These are phyloP conservation scores for Panthera uncia DNA, from an alignment of 2,113 vertebrate species.

Conservation along the genomic window DNA sequence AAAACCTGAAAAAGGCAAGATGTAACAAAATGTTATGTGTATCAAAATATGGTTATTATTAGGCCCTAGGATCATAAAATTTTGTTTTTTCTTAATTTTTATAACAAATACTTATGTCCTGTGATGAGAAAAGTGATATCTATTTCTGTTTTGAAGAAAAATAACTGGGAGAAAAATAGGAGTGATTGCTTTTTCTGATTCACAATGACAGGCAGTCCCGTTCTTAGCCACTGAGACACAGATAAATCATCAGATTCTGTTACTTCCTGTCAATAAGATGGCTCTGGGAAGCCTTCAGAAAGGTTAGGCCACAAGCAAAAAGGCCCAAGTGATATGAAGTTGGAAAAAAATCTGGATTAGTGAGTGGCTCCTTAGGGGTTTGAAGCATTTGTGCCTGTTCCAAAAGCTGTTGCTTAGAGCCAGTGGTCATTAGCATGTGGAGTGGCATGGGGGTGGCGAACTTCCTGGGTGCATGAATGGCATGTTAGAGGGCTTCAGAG, in stretches of 20 bases:
- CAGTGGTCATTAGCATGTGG: neutral
- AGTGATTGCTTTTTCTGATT: neutral
- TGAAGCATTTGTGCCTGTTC: neutral
- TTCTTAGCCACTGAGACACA: neutral
- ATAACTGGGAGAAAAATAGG: neutral
- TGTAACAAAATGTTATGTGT: neutral
- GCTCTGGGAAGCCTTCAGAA: neutral
- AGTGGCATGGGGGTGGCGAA: fast-evolving
- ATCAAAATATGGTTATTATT: neutral
- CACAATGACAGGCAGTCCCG: neutral
- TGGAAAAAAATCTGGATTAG: neutral
- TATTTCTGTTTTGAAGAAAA: neutral
- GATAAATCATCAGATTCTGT: neutral
- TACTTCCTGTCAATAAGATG: neutral
- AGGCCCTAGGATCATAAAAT: neutral
- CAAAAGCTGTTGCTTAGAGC: neutral
- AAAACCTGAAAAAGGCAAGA: neutral
- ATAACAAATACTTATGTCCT: neutral
- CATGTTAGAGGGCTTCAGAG: neutral
- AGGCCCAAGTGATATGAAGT: neutral
- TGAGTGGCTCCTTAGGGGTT: neutral
- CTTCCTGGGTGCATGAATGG: neutral
- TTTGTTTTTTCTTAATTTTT: neutral
- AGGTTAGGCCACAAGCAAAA: neutral
- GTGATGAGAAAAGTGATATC: neutral